A percentile compares a stretch with the other conserved stretches of the same genome.
phyloP scores from a whole-genome alignment of 2,888 invertebrate species.

The Helobdella robusta region DNA sequence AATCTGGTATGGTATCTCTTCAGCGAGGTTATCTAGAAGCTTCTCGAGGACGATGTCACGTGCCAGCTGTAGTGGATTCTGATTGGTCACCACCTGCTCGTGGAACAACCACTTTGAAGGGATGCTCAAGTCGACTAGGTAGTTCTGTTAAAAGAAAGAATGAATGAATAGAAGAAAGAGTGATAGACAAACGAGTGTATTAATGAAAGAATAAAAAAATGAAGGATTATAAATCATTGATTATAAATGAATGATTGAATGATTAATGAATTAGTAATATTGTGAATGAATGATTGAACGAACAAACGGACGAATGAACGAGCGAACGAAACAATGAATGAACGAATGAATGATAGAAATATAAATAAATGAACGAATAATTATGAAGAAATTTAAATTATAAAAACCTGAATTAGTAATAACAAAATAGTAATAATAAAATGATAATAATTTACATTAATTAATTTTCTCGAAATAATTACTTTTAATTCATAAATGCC shows the following conservation, averaged over 20 bases:
- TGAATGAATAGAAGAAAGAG: background rate
- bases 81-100: slow-evolving; percentile 63
- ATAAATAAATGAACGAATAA: background rate
- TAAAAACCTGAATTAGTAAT: background rate
- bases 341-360: no score
- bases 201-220: background rate
- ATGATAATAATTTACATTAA: background rate
- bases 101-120: slow-evolving; percentile 62
- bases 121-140: slow-evolving; percentile 61
- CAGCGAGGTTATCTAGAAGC: slow-evolving; percentile 68
- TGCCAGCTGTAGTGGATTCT: slow-evolving; percentile 62
- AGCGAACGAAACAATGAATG: no score
- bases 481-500: slow-evolving; percentile 65
- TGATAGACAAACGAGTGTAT: background rate
- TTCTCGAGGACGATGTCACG: slow-evolving; percentile 69
- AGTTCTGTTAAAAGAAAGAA: slow-evolving; percentile 54
- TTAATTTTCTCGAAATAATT: slow-evolving; percentile 17
- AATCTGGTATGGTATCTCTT: slow-evolving; percentile 77
- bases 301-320: no score
- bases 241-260: background rate
- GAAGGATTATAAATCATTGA: background rate
- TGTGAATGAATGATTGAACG: no score
- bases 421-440: background rate
- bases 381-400: background rate
- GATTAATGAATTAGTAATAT: background rate